Percentiles rank a stretch among this genome's conserved stretches.
Conservation (phyloP, 2,797 vertebrate species). For the Enteromius unitaeniatus region DNA sequence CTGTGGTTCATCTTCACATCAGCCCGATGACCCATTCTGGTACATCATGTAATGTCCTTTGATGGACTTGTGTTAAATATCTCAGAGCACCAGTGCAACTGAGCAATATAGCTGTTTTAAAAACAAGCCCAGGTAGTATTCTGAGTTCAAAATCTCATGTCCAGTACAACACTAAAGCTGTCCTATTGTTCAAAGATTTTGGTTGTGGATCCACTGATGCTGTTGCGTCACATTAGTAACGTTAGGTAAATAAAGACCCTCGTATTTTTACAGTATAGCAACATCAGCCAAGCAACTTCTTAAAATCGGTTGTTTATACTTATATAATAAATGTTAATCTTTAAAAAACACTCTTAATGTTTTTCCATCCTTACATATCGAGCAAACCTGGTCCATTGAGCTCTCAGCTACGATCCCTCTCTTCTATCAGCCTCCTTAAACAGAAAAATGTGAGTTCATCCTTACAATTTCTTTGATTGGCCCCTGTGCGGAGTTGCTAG, state of each 20-base stretch:
- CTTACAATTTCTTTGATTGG: slow-evolving; percentile 63
- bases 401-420: slow-evolving; percentile 43
- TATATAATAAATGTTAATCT: background rate
- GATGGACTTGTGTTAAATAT: slow-evolving; percentile 22
- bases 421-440: slow-evolving; percentile 50
- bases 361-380: slow-evolving; percentile 26
- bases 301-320: background rate
- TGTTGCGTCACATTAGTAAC: slow-evolving; percentile 43
- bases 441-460: slow-evolving; percentile 31
- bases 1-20: slow-evolving; percentile 78
- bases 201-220: slow-evolving; percentile 36
- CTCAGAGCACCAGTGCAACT: slow-evolving; percentile 1
- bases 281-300: background rate
- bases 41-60: slow-evolving; percentile 49
- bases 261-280: slow-evolving; percentile 16
- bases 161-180: slow-evolving; percentile 33
- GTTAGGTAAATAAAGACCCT: slow-evolving; percentile 37
- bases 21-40: slow-evolving; percentile 68
- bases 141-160: background rate
- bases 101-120: slow-evolving; percentile 11
- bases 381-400: slow-evolving; percentile 52
- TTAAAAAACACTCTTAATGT: background rate
- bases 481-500: slow-evolving; percentile 70
- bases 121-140: background rate
- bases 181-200: slow-evolving; percentile 42